Conservation (phyloP, 2,888 invertebrate species). For the Rhogogaster chlorosoma region DNA sequence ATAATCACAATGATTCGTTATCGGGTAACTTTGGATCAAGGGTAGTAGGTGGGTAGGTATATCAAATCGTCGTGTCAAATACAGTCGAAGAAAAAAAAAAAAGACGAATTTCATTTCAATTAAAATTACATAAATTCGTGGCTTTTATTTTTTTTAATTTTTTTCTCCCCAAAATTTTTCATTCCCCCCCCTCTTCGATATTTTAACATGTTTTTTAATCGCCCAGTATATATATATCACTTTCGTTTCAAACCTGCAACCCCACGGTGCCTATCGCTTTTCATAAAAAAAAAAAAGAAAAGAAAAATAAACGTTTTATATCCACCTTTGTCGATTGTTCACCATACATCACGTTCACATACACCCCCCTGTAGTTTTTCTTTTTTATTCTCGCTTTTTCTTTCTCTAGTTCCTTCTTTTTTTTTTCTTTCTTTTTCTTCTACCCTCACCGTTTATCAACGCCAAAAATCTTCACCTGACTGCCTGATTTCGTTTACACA, state of each 20-base stretch:
- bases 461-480: neutral
- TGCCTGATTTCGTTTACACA: neutral
- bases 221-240: neutral
- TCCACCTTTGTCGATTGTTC: neutral
- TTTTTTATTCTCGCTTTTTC: neutral
- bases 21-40: slow-evolving; percentile 6
- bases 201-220: too few relatives aligned
- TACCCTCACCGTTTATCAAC: neutral
- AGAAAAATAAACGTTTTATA: neutral
- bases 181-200: too few relatives aligned
- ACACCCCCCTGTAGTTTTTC: neutral
- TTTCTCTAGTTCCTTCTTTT: neutral
- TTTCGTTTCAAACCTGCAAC: neutral
- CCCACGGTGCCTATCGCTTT: neutral
- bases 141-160: neutral
- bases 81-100: neutral
- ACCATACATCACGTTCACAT: neutral
- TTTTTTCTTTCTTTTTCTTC: neutral
- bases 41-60: neutral
- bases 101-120: neutral
- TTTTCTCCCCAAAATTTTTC: too few relatives aligned
- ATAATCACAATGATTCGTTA: slow-evolving; percentile 19
- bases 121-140: neutral
- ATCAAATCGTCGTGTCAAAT: neutral
- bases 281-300: too few relatives aligned